Percentiles rank a stretch among this genome's conserved stretches.
phyloP scores from a whole-genome alignment of 2,113 vertebrate species.

The Hucho hucho region DNA sequence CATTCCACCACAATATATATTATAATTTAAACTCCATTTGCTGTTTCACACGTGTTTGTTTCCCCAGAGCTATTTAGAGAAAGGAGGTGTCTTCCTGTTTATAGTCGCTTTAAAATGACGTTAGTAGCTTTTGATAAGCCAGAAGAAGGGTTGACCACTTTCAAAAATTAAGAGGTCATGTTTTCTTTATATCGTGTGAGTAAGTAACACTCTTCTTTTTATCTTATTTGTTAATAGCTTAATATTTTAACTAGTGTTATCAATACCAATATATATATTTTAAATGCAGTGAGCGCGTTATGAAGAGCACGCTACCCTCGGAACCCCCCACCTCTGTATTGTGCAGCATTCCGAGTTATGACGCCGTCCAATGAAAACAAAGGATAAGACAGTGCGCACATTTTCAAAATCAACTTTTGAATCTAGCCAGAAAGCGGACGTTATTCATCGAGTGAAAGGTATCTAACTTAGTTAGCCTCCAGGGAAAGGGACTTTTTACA shows the following conservation, averaged over 20 bases:
- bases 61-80: too few species aligned
- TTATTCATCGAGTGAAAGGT: neutral
- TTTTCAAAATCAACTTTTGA: neutral
- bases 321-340: neutral
- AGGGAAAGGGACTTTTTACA: neutral
- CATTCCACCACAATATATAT: neutral
- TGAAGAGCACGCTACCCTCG: neutral
- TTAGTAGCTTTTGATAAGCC: neutral
- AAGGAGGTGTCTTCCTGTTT: neutral
- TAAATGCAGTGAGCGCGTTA: too few species aligned
- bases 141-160: neutral
- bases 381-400: neutral
- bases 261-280: neutral
- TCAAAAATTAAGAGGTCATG: neutral
- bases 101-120: conserved; percentile 10
- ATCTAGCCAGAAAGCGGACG: neutral
- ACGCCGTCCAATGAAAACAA: neutral
- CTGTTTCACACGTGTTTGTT: neutral
- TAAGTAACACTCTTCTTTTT: too few species aligned
- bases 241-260: neutral
- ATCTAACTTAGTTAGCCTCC: neutral
- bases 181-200: too few species aligned
- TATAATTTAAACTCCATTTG: neutral
- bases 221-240: neutral
- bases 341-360: neutral